Evolutionary conservation across 2,113 vertebrate species (phyloP), one percentile per base, ranked within the genome.

Genomic region (Catagonus wagneri): DNA sequence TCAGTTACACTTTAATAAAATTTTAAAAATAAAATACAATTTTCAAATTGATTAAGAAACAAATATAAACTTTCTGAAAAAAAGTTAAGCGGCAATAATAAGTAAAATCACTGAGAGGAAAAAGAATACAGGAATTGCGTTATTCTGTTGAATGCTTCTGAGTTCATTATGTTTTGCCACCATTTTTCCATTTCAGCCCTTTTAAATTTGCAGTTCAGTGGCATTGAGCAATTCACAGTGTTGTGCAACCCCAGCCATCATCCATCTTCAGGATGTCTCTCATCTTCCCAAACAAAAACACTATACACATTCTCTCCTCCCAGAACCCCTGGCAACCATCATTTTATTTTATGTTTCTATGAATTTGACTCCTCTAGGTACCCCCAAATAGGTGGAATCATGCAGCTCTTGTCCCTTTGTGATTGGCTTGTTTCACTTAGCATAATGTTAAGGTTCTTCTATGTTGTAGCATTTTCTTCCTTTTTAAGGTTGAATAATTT

Each of bases 11-110:
- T 44, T 44, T 4, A 44, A 44, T 44, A 44, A 44, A 44, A 44
- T 6, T 6, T 44, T 44, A 44, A 44, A 44, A 44, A 44, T 44
- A 44, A 44, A 44, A 56, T 74, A 20, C 25, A 56, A 44, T 34
- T 96, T 94, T 25, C 17, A 72, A 27, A 81, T 80, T 65, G 29
- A 88, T 56, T 89, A 68, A 52, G 29, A 80, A 75, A 75, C 23
- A 76, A 90, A 52, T 75, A 7, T 1, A 63, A 92, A 39, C 34
- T 66, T 17, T 71, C 23, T 87, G 76, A 36, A 97, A 92, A 15
- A 58, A 95, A 90, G 27, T 12, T 83, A 87, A 83, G 61, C 6
- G 75, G 5, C 13, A 25, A 52, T 27, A 76, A 52, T 63, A 78
- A 89, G 75, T 56, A 66, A 71, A 93, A 50, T 61, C 44, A 0